Evolutionary conservation across 2,888 invertebrate species (phyloP), one percentile per base, ranked within the genome.

Genomic region (Amphipyra tragopoginis): DNA sequence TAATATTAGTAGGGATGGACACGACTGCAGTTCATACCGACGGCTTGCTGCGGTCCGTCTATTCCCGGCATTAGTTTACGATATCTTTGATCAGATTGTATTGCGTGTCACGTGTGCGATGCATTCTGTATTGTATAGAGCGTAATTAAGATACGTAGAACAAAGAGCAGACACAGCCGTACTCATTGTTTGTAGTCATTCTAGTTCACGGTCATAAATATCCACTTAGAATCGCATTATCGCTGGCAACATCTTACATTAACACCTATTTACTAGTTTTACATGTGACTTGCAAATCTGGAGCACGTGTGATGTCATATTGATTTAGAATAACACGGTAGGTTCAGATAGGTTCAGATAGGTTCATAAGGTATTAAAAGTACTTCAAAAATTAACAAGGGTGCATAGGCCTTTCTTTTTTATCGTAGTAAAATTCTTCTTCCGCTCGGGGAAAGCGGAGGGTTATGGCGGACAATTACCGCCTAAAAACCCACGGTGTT

Each of bases 131-230:
- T 34, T 14, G 13, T 13, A 54, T n/a, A 26, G 15, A 60, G 7
- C 29, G 54, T 65, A 53, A 70, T 56, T 70, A 70, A 56, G 8
- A 50, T 21, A 54, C 50, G 38, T 47, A 21, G 6, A 47, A 66
- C 72, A 66, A 66, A 56, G 67, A 53, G 14, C 38, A 11, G 6
- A 29, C 13, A 5, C 14, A 40, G 38, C 8, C 10, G 7, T 8
- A 9, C 13, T 57, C 53, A 61, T 71, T 72, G 70, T 70, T 72
- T 10, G 15, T 7, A 55, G n/a, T 14, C 34, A 57, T 57, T 51
- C 43, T 57, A 34, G 68, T 67, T 62, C 68, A 57, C 56, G 56
- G 54, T 73, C 56, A 10, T 67, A 47, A 47, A 54, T 33, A 33
- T 38, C 9, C 54, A 54, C 15, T 43, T 50, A 72, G 38, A 39